Base-by-base conservation (phyloP, 2,888 invertebrate species). In the Pheosia gnoma region DNA sequence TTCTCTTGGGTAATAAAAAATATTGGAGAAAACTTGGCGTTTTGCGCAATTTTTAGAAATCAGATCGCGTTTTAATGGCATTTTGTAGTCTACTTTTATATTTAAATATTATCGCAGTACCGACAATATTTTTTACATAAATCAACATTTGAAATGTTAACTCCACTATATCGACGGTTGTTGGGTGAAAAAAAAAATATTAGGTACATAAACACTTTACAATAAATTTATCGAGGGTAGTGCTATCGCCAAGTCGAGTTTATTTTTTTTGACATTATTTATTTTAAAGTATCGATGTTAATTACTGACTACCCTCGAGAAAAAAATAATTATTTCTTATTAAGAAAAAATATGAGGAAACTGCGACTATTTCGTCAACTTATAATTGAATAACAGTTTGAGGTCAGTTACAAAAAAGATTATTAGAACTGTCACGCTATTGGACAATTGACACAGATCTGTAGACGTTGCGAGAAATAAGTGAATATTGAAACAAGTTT, bases 361-460 rank as follows among this genome's bases (percentile, higher is more conserved):
- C 8, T 25, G 52, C 37, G 54, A 54, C 38, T 6, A 38, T 37
- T 54, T 54, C 37, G 38, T 9, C 54, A 37, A 54, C 9, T 41
- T 39, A 8, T 25, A 56, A 56, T 41, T 56, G 56, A 41, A 56
- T 56, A 4, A 25, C n/a, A 9, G 10, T 8, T 7, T 7, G 43
- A 56, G 56, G 56, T 41, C 41, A 8, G 56, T 56, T 56, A 41
- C 43, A 25, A 56, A 43, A 43, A 41, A 56, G 7, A 39, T 41
- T 56, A 13, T 41, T 13, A 25, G 3, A 39, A 41, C 37, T 56
- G 43, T 25, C 56, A 56, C 56, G 56, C 56, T 25, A 56, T 56
- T 25, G 41, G 7, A 41, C 56, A 11, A 56, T 56, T 56, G 56
- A 56, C 56, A 41, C 56, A 56, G 56, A 41, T 54, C n/a, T 5